These are phyloP conservation scores for Catocala sponsa DNA, from an alignment of 2,888 invertebrate species.

Conservation along the genomic window DNA sequence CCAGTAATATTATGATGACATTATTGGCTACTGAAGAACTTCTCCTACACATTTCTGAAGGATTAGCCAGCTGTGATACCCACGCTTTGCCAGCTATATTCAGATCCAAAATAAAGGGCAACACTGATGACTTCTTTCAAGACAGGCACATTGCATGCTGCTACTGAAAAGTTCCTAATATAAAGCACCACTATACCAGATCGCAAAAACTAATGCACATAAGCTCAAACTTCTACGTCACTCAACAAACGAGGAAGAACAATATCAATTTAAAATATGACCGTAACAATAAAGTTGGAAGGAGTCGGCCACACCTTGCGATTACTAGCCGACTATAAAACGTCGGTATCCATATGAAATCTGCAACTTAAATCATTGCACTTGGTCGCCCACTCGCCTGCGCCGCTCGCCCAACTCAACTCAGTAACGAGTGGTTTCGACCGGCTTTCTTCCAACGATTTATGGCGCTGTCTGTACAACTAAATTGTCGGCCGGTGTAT, in stretches of 20 bases:
- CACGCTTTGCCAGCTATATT: no score
- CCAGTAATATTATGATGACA: slow-evolving; percentile 6
- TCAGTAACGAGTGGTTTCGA: slow-evolving; percentile 44
- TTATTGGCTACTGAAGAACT: slow-evolving; percentile 12
- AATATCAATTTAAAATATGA: slow-evolving; percentile 46
- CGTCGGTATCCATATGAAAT: slow-evolving; percentile 46
- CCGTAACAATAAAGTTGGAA: slow-evolving; percentile 39
- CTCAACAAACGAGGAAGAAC: slow-evolving; percentile 17
- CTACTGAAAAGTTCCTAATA: no score
- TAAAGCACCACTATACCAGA: no score
- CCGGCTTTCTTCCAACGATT: slow-evolving; percentile 52
- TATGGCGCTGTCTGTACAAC: slow-evolving; percentile 44
- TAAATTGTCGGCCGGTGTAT: slow-evolving; percentile 47
- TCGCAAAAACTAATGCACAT: no score
- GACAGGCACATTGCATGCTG: no score
- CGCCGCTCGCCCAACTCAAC: slow-evolving; percentile 19
- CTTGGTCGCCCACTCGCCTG: slow-evolving; percentile 45
- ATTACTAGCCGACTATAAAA: slow-evolving; percentile 32
- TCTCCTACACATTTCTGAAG: no score
- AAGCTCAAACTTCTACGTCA: no score
- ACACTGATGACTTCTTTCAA: no score
- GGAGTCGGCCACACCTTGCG: slow-evolving; percentile 49
- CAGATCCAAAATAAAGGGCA: no score
- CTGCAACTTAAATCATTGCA: slow-evolving; percentile 50
- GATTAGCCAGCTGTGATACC: no score